Percentiles rank a stretch among this genome's conserved stretches.
Evolutionary conservation across 2,888 invertebrate genomes (phyloP).

Genomic region (Harpalus rufipes): DNA sequence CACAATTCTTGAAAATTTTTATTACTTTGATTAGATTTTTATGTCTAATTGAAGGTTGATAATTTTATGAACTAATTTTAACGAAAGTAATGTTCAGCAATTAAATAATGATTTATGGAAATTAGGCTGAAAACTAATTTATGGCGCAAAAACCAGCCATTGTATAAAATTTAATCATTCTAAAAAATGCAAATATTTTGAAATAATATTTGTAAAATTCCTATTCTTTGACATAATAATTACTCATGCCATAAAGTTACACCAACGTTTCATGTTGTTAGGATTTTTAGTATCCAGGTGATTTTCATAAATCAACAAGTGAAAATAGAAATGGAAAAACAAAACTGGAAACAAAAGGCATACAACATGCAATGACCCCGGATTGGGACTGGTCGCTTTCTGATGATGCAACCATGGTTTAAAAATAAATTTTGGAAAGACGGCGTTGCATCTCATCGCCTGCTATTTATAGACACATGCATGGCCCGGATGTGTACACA

Average conservation of each 20-base stretch:
- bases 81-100: background rate
- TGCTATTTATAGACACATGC: conserved; percentile 7
- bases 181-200: background rate
- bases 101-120: conserved; percentile 10
- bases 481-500: background rate
- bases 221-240: background rate
- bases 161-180: conserved; percentile 6
- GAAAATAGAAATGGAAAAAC: conserved; percentile 22
- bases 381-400: background rate
- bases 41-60: no score
- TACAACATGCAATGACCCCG: conserved; percentile 6
- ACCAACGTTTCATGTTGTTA: background rate
- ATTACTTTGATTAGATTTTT: no score
- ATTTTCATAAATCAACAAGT: conserved; percentile 13
- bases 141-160: no score
- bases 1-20: no score
- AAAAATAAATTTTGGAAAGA: conserved; percentile 25
- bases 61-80: conserved; percentile 1
- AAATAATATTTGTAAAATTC: background rate
- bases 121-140: background rate
- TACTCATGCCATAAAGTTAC: background rate
- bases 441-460: conserved; percentile 1
- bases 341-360: conserved; percentile 9
- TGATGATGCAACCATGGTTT: background rate
- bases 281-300: background rate